Evolutionary conservation across 30 jellyfish, hydroid and myxozoan species (phyloP).

Genomic region (Nemopilema nomurai): DNA sequence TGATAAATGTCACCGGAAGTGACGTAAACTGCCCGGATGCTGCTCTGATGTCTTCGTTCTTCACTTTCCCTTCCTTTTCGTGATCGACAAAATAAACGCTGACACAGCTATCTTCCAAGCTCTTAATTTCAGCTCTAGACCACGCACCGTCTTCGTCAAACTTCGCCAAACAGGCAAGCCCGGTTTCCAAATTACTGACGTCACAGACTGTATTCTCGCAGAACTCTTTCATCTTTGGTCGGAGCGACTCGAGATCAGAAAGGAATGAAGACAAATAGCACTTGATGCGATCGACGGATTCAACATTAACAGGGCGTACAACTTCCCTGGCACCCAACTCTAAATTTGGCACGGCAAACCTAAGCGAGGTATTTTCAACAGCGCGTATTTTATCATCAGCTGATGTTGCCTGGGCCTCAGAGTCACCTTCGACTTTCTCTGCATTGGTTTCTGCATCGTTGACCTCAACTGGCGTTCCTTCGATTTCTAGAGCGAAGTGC

Average conservation of each 20-base stretch:
- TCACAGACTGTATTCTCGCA: not conserved
- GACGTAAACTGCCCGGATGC: slow-evolving; percentile 32
- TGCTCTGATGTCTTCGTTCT: slow-evolving; percentile 23
- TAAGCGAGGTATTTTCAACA: not conserved
- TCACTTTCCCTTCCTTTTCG: slow-evolving; percentile 57
- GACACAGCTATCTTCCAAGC: slow-evolving; percentile 5
- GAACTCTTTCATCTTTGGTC: slow-evolving; percentile 15
- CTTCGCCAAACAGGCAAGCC: slow-evolving; percentile 38
- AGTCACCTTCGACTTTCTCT: not conserved
- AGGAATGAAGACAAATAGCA: not conserved
- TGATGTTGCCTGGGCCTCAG: not conserved
- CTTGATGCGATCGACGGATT: slow-evolving; percentile 11
- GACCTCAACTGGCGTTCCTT: not conserved
- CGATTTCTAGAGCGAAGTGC: slow-evolving; percentile 33
- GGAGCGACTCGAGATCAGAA: not conserved
- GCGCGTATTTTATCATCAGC: not conserved
- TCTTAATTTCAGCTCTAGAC: slow-evolving; percentile 69
- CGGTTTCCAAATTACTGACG: not conserved
- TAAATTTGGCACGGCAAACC: not conserved
- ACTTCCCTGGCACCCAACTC: slow-evolving; percentile 29
- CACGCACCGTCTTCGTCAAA: slow-evolving; percentile 62
- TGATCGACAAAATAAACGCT: slow-evolving; percentile 71
- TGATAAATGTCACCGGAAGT: slow-evolving; percentile 35
- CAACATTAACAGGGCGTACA: slow-evolving; percentile 12
- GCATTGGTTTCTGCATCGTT: not conserved